Evolutionary conservation across 2,888 invertebrate species (phyloP).

Genomic region (Lasioglossum villosulum): DNA sequence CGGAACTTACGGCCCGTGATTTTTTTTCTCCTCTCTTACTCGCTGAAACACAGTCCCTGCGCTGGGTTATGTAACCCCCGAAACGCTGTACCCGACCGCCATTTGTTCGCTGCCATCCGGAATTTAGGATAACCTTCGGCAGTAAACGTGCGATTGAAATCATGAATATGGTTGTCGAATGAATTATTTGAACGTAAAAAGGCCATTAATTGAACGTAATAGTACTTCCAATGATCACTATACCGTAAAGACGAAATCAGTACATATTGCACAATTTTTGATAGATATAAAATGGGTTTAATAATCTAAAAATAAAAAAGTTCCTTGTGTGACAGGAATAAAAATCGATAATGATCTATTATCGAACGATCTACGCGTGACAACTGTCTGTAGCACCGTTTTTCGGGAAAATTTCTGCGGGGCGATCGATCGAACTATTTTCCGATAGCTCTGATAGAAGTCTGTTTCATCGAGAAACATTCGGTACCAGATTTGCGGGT

Average conservation of each 20-base stretch:
- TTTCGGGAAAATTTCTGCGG: not conserved
- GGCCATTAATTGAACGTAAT: too few species aligned
- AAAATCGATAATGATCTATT: too few species aligned
- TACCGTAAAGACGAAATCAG: too few species aligned
- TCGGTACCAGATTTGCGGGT: not conserved
- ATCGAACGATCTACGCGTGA: too few species aligned
- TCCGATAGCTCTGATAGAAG: not conserved
- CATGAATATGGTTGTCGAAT: too few species aligned
- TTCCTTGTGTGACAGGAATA: too few species aligned
- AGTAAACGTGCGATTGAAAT: too few species aligned
- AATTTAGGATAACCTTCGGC: not conserved
- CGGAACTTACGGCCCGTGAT: constrained; percentile 21
- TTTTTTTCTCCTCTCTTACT: not conserved
- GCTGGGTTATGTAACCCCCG: constrained; percentile 18
- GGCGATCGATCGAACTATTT: not conserved
- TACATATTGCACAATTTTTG: too few species aligned
- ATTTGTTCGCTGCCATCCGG: not conserved
- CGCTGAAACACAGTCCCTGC: not conserved
- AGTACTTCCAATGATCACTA: too few species aligned
- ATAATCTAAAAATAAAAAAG: too few species aligned
- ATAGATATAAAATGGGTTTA: too few species aligned
- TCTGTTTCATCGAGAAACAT: not conserved
- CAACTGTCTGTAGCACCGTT: not conserved
- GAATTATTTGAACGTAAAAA: too few species aligned
- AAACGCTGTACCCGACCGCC: not conserved